Base-by-base conservation (phyloP, 1,140 invertebrate genomes). In the Coelopa frigida region DNA sequence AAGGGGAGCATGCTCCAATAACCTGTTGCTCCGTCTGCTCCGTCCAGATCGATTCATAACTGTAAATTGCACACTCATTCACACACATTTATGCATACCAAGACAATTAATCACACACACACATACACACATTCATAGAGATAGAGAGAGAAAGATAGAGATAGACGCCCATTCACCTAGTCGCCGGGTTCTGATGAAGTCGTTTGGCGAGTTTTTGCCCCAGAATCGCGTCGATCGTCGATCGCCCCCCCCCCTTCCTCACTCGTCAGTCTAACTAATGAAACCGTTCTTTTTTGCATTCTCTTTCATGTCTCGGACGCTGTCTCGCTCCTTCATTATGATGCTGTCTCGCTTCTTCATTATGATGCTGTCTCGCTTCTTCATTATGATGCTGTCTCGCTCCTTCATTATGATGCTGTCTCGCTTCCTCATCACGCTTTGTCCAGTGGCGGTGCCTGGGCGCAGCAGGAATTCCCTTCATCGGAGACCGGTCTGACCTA, bases 401-500 rank as follows among this genome's bases (percentile, higher is more conserved):
- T 10, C 8, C 14, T 29, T 29, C 27, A 10, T 29, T 29, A 10
- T 29, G 8, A 10, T 14, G 27, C 27, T 29, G 27, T 29, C 27
- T 29, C 27, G 27, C 27, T 14, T n/a, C 14, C 8, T 29, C 27
- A 29, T 29, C n/a, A n/a, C n/a, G n/a, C n/a, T n/a, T n/a, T n/a
- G n/a, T n/a, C n/a, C 27, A 8, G 27, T 29, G 62, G 59, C 0
- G 50, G 44, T 8, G 55, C 59, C 27, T 66, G 62, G 62, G 55
- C 63, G 3, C 62, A 67, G 35, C 63, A 61, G 15, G 60, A 67
- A 38, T 68, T 68, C 35, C 52, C 61, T 21, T 52, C 61, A 54
- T 68, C 64, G 23, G 64, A 68, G 24, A 60, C 57, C 38, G 63
- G 64, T 40, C 58, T 68, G 24, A 60, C 64, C 14, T 68, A 68